phyloP scores from a whole-genome alignment of 2,888 invertebrate species.

The Drosophila maculinotata region DNA sequence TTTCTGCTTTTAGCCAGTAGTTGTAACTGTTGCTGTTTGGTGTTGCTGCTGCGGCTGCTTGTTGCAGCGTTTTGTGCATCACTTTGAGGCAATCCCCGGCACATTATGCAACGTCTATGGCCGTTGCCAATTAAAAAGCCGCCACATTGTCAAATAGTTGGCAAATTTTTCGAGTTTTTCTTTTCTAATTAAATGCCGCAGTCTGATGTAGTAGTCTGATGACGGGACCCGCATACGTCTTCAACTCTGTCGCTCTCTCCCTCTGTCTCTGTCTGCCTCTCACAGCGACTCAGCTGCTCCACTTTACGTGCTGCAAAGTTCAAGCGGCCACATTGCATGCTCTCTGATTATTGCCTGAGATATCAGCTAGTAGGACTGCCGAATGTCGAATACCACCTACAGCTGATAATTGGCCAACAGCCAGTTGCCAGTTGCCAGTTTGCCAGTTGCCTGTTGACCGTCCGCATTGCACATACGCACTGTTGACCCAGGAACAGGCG shows the following conservation, averaged over 20 bases:
- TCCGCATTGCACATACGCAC: slow-evolving; percentile 67
- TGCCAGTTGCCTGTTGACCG: slow-evolving; percentile 15
- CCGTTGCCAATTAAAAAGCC: slow-evolving; percentile 51
- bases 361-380: slow-evolving; percentile 25
- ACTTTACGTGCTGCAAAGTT: slow-evolving; percentile 51
- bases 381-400: slow-evolving; percentile 36
- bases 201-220: slow-evolving; percentile 21
- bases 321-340: slow-evolving; percentile 53
- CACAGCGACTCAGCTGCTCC: slow-evolving; percentile 39
- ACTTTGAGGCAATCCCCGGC: slow-evolving; percentile 42
- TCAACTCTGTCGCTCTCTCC: background rate
- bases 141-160: slow-evolving; percentile 47
- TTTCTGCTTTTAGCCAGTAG: slow-evolving; percentile 48
- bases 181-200: slow-evolving; percentile 48
- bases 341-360: slow-evolving; percentile 52
- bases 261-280: background rate
- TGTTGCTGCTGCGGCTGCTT: slow-evolving; percentile 6
- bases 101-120: slow-evolving; percentile 42
- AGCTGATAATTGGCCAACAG: slow-evolving; percentile 45
- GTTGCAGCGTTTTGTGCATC: slow-evolving; percentile 34
- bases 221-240: slow-evolving; percentile 17
- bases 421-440: slow-evolving; percentile 8
- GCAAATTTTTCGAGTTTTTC: slow-evolving; percentile 27
- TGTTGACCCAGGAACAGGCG: slow-evolving; percentile 56
- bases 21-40: slow-evolving; percentile 1